phyloP scores from a whole-genome alignment of 2,797 vertebrate species.

The Pyrocephalus nanus region DNA sequence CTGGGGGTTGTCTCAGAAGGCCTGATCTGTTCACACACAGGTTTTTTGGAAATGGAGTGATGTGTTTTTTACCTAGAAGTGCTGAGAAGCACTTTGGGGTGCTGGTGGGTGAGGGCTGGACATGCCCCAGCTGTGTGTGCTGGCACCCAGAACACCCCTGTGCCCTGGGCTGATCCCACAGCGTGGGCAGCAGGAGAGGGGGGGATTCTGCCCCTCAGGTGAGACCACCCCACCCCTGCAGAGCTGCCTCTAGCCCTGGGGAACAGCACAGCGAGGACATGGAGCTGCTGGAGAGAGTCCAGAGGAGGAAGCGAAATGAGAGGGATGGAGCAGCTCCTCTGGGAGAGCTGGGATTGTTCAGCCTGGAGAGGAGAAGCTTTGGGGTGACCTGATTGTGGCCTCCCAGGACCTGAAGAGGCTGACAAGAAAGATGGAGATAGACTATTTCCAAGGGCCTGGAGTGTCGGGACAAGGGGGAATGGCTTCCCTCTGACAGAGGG shows the following conservation, averaged over 20 bases:
- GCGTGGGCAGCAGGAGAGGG: neutral
- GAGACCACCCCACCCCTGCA: neutral
- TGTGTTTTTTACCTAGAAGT: neutral
- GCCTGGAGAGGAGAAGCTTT: neutral
- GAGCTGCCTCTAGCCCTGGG: neutral
- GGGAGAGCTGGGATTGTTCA: neutral
- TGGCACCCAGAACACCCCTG: neutral
- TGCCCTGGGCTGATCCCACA: neutral
- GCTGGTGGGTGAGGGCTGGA: neutral
- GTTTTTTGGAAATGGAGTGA: neutral
- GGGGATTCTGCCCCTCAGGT: neutral
- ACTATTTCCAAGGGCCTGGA: too few species aligned
- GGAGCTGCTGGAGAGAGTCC: neutral
- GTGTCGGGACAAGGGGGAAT: neutral
- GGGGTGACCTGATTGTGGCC: neutral
- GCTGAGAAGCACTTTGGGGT: neutral
- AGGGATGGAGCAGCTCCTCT: neutral
- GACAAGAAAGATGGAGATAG: neutral
- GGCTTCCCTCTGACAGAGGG: neutral
- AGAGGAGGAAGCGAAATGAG: neutral
- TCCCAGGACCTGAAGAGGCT: neutral
- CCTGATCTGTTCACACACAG: neutral
- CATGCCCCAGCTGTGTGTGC: neutral
- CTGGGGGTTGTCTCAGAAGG: neutral
- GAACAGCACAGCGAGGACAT: neutral